Base-by-base conservation (phyloP, 2,888 invertebrate genomes). In the Odiellus spinosus region DNA sequence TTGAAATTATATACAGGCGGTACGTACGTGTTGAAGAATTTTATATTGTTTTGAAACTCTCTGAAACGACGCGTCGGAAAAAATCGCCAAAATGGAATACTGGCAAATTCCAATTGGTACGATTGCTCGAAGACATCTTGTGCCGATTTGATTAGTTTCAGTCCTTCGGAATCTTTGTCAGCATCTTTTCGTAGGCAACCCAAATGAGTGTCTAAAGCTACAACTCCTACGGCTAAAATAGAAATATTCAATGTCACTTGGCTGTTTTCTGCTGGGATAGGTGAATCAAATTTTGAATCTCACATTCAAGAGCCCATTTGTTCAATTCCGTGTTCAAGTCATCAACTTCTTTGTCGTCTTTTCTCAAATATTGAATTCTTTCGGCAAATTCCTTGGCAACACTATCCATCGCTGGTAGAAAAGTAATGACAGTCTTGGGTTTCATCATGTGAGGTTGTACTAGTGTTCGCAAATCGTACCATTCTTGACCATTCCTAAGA, bases 221-320 rank as follows among this genome's bases (percentile, higher is more conserved):
- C 85, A 42, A 81, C 74, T 1, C 86, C 88, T 38, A 90, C 84
- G 62, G 86, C 65, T 64, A 55, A 17, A 50, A 45, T 60, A 56
- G 6, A 57, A 57, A 10, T 70, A 60, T n/a, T n/a, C n/a, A n/a
- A n/a, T n/a, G n/a, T n/a, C n/a, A n/a, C n/a, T n/a, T n/a, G n/a
- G n/a, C n/a, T n/a, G n/a, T n/a, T n/a, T n/a, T n/a, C n/a, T n/a
- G n/a, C n/a, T n/a, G n/a, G n/a, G n/a, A n/a, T n/a, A n/a, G n/a
- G n/a, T n/a, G n/a, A n/a, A n/a, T n/a, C n/a, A n/a, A n/a, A n/a
- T 26, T 26, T 26, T 8, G 26, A 8, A 26, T 6, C 26, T 26
- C 67, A 83, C 91, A 88, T 71, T 91, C 90, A 17, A 91, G 67
- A 1, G 87, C 84, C 91, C 91, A 91, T 61, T 85, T 80, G 64